Evolutionary conservation across 2,113 vertebrate species (phyloP).

Genomic region (Crocuta crocuta): DNA sequence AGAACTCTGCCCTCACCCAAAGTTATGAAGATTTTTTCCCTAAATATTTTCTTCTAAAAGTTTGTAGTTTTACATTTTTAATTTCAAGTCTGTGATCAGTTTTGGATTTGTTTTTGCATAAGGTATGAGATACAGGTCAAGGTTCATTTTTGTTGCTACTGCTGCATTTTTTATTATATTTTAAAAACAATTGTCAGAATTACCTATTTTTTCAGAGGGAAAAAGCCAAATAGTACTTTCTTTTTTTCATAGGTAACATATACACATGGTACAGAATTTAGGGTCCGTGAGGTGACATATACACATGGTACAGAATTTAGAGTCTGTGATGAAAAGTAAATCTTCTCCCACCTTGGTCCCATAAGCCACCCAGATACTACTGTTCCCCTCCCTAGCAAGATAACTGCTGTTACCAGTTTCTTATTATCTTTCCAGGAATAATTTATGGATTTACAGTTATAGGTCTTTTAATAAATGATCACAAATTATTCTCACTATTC

Average conservation of each 20-base stretch:
- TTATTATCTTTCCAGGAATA: constrained; percentile 30
- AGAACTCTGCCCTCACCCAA: not conserved
- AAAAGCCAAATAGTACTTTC: not conserved
- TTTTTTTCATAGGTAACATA: not conserved
- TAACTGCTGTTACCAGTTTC: not conserved
- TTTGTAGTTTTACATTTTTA: constrained; percentile 4
- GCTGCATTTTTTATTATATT: not conserved
- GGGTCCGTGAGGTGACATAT: not conserved
- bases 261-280: not conserved
- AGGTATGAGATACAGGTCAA: not conserved
- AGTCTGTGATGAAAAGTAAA: not conserved
- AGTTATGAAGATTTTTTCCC: not conserved
- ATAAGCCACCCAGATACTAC: not conserved
- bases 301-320: not conserved
- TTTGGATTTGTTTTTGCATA: not conserved
- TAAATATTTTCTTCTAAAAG: not conserved
- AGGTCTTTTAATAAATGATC: not conserved
- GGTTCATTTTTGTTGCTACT: not conserved
- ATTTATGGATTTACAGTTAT: not conserved
- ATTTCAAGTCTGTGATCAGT: not conserved
- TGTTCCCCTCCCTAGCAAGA: not conserved
- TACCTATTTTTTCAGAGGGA: not conserved
- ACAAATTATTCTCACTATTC: not conserved
- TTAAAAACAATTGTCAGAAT: not conserved
- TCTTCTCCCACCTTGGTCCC: not conserved